Evolutionary conservation across 2,888 invertebrate genomes (phyloP).

Genomic region (Tachina lurida): DNA sequence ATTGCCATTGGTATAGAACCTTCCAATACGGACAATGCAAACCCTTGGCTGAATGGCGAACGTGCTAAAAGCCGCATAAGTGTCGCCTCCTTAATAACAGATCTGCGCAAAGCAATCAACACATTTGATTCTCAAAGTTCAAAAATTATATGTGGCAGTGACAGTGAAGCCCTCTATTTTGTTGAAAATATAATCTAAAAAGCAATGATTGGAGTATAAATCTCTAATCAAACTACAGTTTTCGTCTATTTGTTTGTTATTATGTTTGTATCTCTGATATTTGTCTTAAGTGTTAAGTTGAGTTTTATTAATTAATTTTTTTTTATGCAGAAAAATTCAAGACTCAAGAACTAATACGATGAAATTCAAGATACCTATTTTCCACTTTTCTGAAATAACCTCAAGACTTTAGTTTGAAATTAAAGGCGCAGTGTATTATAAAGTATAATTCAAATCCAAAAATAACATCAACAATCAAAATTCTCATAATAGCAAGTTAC

Average conservation of each 20-base stretch:
- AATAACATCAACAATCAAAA: neutral
- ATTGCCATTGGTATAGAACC: constrained; percentile 70
- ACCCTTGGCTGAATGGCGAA: constrained; percentile 88
- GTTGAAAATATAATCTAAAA: constrained; percentile 85
- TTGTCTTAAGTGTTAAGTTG: neutral
- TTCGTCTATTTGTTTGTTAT: constrained; percentile 9
- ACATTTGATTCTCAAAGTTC: constrained; percentile 90
- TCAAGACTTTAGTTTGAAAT: neutral
- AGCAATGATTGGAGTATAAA: neutral
- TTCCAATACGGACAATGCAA: constrained; percentile 75
- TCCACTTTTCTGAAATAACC: neutral
- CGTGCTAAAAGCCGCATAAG: constrained; percentile 86
- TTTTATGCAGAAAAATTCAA: constrained; percentile 30
- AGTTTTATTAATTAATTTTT: neutral
- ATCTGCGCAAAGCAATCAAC: constrained; percentile 91
- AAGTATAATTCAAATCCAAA: neutral
- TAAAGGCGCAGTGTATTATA: too few species aligned
- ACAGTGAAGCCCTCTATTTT: constrained; percentile 94
- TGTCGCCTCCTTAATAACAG: constrained; percentile 87
- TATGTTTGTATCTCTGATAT: constrained; percentile 25
- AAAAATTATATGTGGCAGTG: constrained; percentile 91
- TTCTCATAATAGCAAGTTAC: neutral
- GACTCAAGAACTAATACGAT: neutral
- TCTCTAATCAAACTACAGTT: neutral
- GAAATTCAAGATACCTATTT: neutral